Conservation (phyloP, 2,888 invertebrate genomes). For the Epinotia nisella region DNA sequence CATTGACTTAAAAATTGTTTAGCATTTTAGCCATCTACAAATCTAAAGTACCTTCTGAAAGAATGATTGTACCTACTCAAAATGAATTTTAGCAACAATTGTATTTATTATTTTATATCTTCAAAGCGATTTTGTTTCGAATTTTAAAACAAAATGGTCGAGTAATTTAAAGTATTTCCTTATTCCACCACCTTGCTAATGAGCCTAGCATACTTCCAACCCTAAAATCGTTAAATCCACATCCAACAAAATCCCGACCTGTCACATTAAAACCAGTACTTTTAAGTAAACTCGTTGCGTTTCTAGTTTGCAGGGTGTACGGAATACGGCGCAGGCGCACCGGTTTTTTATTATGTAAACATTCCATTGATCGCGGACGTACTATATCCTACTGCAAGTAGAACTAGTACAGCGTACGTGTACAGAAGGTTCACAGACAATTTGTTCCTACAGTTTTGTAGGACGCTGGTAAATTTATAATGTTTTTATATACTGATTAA, state of each 20-base stretch:
- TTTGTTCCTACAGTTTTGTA: no score
- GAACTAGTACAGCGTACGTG: constrained; percentile 31
- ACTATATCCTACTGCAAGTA: constrained; percentile 43
- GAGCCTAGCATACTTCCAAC: neutral
- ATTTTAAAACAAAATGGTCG: no score
- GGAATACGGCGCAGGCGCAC: constrained; percentile 12
- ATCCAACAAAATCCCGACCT: neutral
- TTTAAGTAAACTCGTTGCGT: constrained; percentile 16
- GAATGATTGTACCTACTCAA: no score
- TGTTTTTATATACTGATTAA: no score
- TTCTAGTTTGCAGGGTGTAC: constrained; percentile 17
- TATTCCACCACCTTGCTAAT: neutral
- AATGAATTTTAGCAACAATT: no score
- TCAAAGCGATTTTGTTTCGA: no score
- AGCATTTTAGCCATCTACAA: no score
- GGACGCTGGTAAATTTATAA: no score
- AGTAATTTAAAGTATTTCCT: no score
- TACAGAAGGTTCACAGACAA: constrained; percentile 47
- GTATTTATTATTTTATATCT: no score
- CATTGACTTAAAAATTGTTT: no score
- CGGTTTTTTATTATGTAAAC: constrained; percentile 44
- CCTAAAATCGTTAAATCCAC: neutral
- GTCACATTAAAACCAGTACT: constrained; percentile 1
- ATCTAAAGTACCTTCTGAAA: no score
- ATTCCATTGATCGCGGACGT: constrained; percentile 44